Evolutionary conservation across 2,888 invertebrate species (phyloP).

Genomic region (Sphaeridia pumilis): DNA sequence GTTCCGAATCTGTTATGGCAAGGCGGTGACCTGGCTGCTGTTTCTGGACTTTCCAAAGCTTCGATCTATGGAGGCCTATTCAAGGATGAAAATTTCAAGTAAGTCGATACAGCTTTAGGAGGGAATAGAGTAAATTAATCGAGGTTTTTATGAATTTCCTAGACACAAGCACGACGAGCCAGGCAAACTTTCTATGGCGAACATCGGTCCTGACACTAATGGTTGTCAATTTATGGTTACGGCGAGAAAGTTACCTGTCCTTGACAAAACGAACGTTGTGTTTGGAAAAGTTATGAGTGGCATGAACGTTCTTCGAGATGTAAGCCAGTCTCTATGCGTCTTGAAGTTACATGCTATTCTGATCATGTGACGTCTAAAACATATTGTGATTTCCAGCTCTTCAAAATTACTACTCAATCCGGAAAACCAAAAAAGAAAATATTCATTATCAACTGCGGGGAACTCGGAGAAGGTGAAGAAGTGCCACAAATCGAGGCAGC

Average conservation of each 20-base stretch:
- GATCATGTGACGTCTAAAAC: no score
- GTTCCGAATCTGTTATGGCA: conserved; percentile 29
- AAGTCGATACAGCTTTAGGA: no score
- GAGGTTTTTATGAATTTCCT: neutral
- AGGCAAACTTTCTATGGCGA: conserved; percentile 32
- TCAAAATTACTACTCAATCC: conserved; percentile 19
- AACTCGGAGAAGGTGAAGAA: conserved; percentile 4
- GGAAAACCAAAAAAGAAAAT: conserved; percentile 22
- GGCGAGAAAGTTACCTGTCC: conserved; percentile 24
- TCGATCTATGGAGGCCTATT: conserved; percentile 29
- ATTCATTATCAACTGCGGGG: conserved; percentile 28
- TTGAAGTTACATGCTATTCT: no score
- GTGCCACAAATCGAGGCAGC: no score
- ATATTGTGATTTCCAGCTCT: conserved; percentile 23
- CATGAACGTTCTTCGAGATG: conserved; percentile 26
- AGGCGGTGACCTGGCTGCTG: conserved; percentile 31
- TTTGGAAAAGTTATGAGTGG: conserved; percentile 30
- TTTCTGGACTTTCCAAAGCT: conserved; percentile 20
- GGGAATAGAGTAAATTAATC: no score
- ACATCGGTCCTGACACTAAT: conserved; percentile 27
- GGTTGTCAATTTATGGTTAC: conserved; percentile 33
- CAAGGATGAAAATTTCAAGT: conserved; percentile 33
- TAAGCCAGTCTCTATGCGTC: no score
- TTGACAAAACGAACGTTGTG: conserved; percentile 32
- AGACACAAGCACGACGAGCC: conserved; percentile 27